These are phyloP conservation scores for Protophormia terraenovae DNA, from an alignment of 2,888 invertebrate genomes.

Conservation along the genomic window DNA sequence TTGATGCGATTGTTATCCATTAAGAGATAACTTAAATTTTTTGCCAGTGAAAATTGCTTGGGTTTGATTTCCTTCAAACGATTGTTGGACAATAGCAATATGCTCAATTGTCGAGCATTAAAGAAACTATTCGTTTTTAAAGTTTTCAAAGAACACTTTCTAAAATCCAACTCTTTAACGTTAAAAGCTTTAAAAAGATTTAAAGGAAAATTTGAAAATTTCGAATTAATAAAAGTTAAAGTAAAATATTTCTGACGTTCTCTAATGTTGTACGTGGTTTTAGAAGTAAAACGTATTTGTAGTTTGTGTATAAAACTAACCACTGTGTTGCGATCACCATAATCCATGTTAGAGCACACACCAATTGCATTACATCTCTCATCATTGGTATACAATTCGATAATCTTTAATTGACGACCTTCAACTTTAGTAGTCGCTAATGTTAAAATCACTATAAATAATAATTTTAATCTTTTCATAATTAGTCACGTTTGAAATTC, in stretches of 20 bases:
- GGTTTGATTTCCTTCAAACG: constrained; percentile 70
- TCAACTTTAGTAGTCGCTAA: constrained; percentile 6
- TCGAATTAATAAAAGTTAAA: constrained; percentile 73
- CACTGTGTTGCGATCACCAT: constrained; percentile 66
- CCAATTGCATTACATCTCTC: constrained; percentile 60
- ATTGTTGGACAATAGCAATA: constrained; percentile 75
- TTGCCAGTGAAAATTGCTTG: constrained; percentile 72
- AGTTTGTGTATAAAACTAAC: constrained; percentile 74
- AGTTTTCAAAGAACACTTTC: constrained; percentile 72
- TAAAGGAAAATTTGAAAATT: constrained; percentile 75
- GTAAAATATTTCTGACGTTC: constrained; percentile 41
- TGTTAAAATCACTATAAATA: constrained; percentile 10
- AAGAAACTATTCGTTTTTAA: constrained; percentile 76
- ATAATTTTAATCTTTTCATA: constrained; percentile 38
- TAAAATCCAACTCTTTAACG: constrained; percentile 76
- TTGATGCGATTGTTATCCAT: constrained; percentile 72
- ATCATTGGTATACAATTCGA: constrained; percentile 41
- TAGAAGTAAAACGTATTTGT: constrained; percentile 71
- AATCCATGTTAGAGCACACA: constrained; percentile 72
- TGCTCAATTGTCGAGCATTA: constrained; percentile 72
- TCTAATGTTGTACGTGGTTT: constrained; percentile 72
- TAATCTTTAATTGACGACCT: not conserved
- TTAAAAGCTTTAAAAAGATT: constrained; percentile 74
- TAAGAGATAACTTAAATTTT: constrained; percentile 75
- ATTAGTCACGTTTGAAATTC: not conserved